Conservation (phyloP, 1,140 invertebrate genomes). For the Aphelinus certus region DNA sequence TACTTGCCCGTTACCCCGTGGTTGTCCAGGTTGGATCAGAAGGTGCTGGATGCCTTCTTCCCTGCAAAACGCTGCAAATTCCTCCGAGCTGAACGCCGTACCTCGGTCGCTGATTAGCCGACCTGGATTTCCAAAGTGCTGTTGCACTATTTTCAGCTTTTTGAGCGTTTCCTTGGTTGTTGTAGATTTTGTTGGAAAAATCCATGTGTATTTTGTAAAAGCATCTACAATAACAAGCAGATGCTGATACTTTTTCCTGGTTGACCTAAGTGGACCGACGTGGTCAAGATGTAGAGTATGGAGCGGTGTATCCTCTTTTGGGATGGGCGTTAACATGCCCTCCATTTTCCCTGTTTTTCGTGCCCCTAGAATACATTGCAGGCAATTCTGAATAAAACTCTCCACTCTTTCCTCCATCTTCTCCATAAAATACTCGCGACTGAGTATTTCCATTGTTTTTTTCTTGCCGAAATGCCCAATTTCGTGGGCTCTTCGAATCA, state of each 20-base stretch:
- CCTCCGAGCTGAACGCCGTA: constrained; percentile 44
- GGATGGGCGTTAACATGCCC: constrained; percentile 27
- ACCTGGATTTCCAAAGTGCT: too few species aligned
- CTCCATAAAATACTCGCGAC: background rate
- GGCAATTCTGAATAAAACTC: constrained; percentile 11
- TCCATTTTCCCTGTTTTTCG: constrained; percentile 11
- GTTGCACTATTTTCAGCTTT: too few species aligned
- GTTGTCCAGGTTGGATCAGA: constrained; percentile 48
- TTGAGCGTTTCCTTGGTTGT: too few species aligned
- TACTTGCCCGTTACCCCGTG: constrained; percentile 51
- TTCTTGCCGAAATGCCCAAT: background rate
- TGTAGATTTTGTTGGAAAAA: too few species aligned
- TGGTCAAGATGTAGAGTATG: background rate
- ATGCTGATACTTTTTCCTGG: background rate
- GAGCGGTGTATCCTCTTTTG: constrained; percentile 30
- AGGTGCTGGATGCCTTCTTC: constrained; percentile 51
- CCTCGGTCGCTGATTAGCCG: constrained; percentile 24
- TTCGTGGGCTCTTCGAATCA: background rate
- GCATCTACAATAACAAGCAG: background rate
- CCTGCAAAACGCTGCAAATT: constrained; percentile 34
- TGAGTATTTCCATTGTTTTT: background rate
- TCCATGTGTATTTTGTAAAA: constrained; percentile 10
- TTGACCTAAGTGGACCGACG: background rate
- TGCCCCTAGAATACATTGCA: background rate
- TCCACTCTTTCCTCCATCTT: background rate